Conservation (phyloP, 2,113 vertebrate species). For the Alouatta palliata region DNA sequence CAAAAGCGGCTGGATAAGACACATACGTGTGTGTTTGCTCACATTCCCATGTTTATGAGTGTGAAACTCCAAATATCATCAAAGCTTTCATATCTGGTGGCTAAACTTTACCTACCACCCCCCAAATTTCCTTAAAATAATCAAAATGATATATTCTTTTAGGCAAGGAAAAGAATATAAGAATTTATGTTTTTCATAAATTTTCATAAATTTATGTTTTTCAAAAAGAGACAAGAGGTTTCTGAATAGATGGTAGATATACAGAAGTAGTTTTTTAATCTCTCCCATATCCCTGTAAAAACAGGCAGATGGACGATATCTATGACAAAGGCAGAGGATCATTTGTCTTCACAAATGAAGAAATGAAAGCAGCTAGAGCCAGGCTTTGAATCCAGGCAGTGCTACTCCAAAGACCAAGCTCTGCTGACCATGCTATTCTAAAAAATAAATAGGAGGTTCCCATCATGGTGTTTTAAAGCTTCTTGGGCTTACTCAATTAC, state of each 20-base stretch:
- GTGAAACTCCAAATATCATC: background rate
- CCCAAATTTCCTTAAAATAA: background rate
- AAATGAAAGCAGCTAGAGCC: background rate
- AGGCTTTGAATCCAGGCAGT: background rate
- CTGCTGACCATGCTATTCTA: rapidly evolving
- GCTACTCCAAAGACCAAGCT: background rate
- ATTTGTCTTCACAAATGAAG: background rate
- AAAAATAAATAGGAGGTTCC: too few relatives aligned
- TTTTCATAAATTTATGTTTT: background rate
- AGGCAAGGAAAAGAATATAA: background rate
- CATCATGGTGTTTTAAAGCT: background rate
- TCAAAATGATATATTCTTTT: background rate
- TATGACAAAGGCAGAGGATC: background rate
- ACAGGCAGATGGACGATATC: background rate
- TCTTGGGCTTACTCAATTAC: background rate
- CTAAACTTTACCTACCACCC: background rate
- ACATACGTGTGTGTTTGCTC: background rate
- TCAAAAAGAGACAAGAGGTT: background rate
- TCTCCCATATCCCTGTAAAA: background rate
- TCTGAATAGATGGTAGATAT: background rate
- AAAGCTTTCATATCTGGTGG: background rate
- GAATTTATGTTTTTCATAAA: background rate
- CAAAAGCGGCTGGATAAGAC: background rate
- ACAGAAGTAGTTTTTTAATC: background rate
- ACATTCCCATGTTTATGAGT: background rate